These are phyloP conservation scores for Pristionchus fissidentatus DNA, from an alignment of 2,888 invertebrate species.

Conservation along the genomic window DNA sequence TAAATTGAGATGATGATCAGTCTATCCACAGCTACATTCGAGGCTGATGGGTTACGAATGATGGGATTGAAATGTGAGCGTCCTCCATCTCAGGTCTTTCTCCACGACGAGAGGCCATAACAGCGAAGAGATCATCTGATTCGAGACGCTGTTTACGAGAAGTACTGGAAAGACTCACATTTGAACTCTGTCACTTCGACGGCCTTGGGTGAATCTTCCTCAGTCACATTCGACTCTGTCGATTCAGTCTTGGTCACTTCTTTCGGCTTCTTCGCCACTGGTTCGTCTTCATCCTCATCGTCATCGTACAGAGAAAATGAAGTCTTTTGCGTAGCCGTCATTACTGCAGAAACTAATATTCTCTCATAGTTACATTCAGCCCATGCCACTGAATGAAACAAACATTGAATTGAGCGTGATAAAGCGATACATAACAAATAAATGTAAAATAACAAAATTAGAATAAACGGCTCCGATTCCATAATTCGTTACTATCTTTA, in stretches of 20 bases:
- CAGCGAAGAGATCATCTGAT: slow-evolving; percentile 31
- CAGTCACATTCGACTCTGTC: background rate
- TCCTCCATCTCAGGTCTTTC: slow-evolving; percentile 80
- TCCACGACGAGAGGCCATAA: slow-evolving; percentile 74
- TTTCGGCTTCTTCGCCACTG: slow-evolving; percentile 25
- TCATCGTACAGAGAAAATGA: slow-evolving; percentile 50
- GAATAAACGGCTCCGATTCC: background rate
- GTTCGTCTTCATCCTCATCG: slow-evolving; percentile 48
- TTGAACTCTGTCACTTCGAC: slow-evolving; percentile 4
- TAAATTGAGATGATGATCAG: background rate
- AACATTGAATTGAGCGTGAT: no score
- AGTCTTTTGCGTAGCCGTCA: slow-evolving; percentile 40
- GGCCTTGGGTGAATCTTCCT: background rate
- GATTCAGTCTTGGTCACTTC: background rate
- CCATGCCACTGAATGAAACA: no score
- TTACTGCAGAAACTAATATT: background rate
- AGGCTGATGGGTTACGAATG: slow-evolving; percentile 15
- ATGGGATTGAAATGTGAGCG: slow-evolving; percentile 73
- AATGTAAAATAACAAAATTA: background rate
- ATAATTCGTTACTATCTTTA: no score
- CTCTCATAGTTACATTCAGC: background rate
- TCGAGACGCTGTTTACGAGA: background rate
- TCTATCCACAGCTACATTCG: slow-evolving; percentile 28
- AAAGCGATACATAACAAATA: background rate
- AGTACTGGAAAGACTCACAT: background rate